A percentile compares a stretch with the other conserved stretches of the same genome.
Conservation (phyloP, 2,797 vertebrate genomes). For the Meriones psammophilus region DNA sequence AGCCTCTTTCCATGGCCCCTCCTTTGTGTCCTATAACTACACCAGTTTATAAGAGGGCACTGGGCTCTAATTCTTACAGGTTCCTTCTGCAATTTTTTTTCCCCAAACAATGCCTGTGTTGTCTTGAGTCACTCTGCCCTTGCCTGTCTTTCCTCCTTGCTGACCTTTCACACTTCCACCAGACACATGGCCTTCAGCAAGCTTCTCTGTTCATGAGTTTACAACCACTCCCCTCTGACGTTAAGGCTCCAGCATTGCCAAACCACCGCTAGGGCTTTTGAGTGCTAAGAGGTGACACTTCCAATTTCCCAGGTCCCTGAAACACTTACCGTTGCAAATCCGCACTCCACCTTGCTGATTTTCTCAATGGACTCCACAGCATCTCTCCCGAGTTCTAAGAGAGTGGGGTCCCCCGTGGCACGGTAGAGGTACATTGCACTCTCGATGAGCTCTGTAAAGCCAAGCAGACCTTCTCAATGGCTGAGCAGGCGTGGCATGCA, state of each 20-base stretch:
- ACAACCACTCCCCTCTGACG: not conserved
- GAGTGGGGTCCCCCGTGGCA: conserved; percentile 95
- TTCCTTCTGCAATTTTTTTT: not conserved
- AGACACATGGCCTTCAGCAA: not conserved
- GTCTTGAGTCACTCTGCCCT: not conserved
- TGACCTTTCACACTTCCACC: not conserved
- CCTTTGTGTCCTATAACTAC: not conserved
- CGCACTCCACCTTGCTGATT: conserved; percentile 96
- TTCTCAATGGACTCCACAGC: conserved; percentile 97
- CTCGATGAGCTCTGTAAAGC: conserved; percentile 95
- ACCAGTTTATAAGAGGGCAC: not conserved
- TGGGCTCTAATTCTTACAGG: not conserved
- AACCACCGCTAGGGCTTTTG: not conserved
- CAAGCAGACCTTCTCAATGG: conserved; percentile 59
- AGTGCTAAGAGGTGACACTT: not conserved
- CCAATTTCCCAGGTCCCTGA: not conserved
- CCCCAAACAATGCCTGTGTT: not conserved
- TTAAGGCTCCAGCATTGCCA: not conserved
- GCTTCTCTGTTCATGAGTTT: conserved; percentile 7
- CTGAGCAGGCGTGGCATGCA: not conserved
- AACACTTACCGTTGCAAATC: conserved; percentile 95
- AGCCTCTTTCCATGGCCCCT: not conserved
- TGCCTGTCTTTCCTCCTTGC: not conserved
- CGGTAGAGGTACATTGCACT: conserved; percentile 99
- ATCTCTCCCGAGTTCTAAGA: conserved; percentile 95